These are phyloP conservation scores for Tortricodes alternella DNA, from an alignment of 2,888 invertebrate genomes.

Conservation along the genomic window DNA sequence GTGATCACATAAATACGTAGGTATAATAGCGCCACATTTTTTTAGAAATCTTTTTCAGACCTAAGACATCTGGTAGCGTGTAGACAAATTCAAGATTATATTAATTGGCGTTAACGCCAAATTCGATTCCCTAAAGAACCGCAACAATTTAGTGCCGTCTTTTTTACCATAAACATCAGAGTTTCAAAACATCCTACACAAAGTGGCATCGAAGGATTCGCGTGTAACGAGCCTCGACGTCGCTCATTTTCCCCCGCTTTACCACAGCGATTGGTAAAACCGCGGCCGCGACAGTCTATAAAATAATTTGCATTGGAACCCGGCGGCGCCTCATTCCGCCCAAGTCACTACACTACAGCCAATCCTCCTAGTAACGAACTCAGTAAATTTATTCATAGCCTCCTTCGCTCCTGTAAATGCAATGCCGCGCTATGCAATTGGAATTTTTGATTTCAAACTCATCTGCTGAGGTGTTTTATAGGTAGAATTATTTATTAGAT, in stretches of 20 bases:
- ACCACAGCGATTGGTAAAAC: constrained; percentile 8
- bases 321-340: constrained; percentile 41
- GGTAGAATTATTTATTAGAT: constrained; percentile 11
- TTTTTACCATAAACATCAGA: too few species aligned
- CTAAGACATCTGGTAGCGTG: too few species aligned
- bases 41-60: too few species aligned
- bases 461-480: constrained; percentile 37
- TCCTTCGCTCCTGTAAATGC: constrained; percentile 64
- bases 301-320: constrained; percentile 59
- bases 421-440: constrained; percentile 57
- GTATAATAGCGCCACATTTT: too few species aligned
- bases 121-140: too few species aligned
- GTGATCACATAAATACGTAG: too few species aligned
- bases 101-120: too few species aligned
- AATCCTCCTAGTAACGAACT: constrained; percentile 67
- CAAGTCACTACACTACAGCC: constrained; percentile 46
- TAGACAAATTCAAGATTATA: too few species aligned
- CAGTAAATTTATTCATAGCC: constrained; percentile 74
- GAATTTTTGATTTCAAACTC: constrained; percentile 64
- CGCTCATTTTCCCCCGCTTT: not conserved
- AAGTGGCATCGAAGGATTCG: not conserved
- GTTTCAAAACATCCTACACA: not conserved
- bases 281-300: constrained; percentile 36
- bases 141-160: too few species aligned
- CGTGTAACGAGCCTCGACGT: not conserved